Base-by-base conservation (phyloP, 1,140 invertebrate genomes). In the Eupeodes corollae region DNA sequence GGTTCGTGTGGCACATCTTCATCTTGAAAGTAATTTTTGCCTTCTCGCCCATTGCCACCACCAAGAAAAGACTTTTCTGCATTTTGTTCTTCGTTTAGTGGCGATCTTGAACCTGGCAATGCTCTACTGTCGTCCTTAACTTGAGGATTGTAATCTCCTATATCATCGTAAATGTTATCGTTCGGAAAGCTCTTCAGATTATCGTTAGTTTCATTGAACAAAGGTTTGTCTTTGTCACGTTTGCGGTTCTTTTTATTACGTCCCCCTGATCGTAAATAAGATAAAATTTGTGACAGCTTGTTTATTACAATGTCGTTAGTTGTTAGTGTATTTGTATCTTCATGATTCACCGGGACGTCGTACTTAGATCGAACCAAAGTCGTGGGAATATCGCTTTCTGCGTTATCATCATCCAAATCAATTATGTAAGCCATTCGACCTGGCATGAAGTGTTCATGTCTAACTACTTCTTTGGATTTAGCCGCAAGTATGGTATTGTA, bases 401-500 rank as follows among this genome's bases (percentile, higher is more conserved):
- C 84, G 45, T 92, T 91, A 61, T 98, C 94, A 50, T 92, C 84
- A 18, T 76, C 73, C 48, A 98, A 68, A 58, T 99, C 95, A 42
- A 98, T 90, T 2, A 98, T 85, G 65, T 99, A 99, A 0, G 96
- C 96, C 93, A 98, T 99, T 13, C 96, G 77, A 0, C 92, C 89
- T 0, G 92, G 88, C 5, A 88, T 80, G 73, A 98, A 99, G n/a
- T 97, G 64, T 57, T 98, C 94, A 68, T 97, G 98, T 37, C 86
- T 75, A 35, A 87, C 81, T 40, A 87, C 74, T 47, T 80, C 78
- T 52, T 83, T 81, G 0, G 76, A 82, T 51, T 79, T 55, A 59
- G 82, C 77, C 2, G 74, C 73, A 56, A 75, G 72, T 5, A 84
- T 68, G 5, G 80, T 77, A 59, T 85, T 81, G 58, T 82, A 80